Base-by-base conservation (phyloP, 2,113 vertebrate species). In the Rynchops niger region DNA sequence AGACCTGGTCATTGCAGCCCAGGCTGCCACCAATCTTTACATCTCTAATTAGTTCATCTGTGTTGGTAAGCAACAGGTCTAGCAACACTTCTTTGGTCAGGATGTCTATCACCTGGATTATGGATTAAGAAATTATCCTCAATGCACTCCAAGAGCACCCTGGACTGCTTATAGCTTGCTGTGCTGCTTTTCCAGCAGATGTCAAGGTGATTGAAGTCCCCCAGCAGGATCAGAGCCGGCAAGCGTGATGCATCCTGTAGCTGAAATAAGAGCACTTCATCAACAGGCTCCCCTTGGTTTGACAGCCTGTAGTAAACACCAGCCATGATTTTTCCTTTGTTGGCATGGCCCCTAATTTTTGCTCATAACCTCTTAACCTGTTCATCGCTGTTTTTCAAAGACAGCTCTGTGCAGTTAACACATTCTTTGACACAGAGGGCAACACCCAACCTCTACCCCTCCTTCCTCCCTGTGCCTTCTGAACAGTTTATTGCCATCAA, bases 371-470 rank as follows among this genome's bases (percentile, higher is more conserved):
- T 47, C 30, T 59, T 21, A 71, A 42, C 6, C 0, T 16, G 9
- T 71, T 94, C 30, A 77, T 61, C 11, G 22, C 9, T 65, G 5
- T 42, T 86, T 66, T 29, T 49, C 63, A 45, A n/a, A 76, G 56
- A 53, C 25, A 42, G 3, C 11, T 82, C 12, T 71, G 17, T 45
- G 34, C 23, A 58, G 16, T 40, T 45, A 58, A 66, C 25, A 11
- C 8, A 30, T 61, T 26, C 5, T 59, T 77, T 71, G 36, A 71
- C 25, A 42, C 3, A 47, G 25, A 49, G 22, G 12, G 5, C 18
- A 76, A 40, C 2, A 0, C 6, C 10, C 27, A 30, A 2, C 3
- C 45, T 36, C 56, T 53, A 36, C 12, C 2, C 12, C 11, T 71
- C 42, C 59, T 65, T 71, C 22, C 38, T 71, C 7, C 21, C 12